These are phyloP conservation scores for Macaca mulatta DNA, from an alignment of 2,113 vertebrate genomes.

Conservation along the genomic window DNA sequence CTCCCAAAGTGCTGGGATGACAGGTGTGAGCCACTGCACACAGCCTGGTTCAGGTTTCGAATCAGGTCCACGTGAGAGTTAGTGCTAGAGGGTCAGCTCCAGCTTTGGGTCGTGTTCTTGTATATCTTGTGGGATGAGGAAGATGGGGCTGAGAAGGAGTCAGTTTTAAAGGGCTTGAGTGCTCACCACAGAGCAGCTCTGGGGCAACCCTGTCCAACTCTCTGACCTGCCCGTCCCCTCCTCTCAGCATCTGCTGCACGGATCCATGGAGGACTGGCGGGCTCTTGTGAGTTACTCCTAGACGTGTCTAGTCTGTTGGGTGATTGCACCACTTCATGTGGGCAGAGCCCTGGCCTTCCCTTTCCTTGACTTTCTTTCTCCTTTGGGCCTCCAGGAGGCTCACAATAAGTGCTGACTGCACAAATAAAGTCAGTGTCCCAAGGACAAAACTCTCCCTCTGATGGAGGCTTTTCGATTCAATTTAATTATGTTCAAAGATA, in stretches of 20 bases:
- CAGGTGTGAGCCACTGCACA: no score
- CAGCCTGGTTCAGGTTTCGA: neutral
- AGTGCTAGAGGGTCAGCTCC: neutral
- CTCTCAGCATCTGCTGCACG: accelerated
- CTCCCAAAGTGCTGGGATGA: no score
- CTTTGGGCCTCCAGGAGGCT: neutral
- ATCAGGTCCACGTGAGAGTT: neutral
- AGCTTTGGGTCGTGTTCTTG: neutral
- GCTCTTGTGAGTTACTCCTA: neutral
- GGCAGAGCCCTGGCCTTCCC: neutral
- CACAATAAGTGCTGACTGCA: neutral
- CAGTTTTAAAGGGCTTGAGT: no score
- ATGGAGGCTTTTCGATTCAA: neutral
- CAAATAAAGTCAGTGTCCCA: neutral
- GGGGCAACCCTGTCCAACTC: neutral
- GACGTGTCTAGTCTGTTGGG: neutral
- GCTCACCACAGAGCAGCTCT: neutral
- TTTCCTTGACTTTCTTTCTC: neutral
- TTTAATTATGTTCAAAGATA: neutral
- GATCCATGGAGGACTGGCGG: accelerated
- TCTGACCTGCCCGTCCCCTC: accelerated
- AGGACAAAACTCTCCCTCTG: neutral
- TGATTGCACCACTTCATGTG: neutral
- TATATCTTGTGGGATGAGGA: neutral
- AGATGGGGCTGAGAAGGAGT: neutral